Conservation (phyloP, 2,113 vertebrate genomes). For the Etheostoma spectabile region DNA sequence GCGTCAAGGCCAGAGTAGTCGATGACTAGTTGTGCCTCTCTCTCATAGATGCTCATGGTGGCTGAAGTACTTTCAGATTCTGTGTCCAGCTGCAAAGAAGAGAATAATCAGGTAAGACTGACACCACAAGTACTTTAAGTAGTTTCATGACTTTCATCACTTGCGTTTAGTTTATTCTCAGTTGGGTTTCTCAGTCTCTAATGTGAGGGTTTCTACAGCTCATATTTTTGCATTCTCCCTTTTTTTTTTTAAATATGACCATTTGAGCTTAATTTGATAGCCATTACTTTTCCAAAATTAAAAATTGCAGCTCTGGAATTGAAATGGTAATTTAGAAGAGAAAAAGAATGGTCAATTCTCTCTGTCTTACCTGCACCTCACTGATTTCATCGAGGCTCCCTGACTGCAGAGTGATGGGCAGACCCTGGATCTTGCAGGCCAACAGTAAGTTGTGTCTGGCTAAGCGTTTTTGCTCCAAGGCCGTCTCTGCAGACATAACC, state of each 20-base stretch:
- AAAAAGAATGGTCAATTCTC: background rate
- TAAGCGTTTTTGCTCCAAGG: constrained; percentile 89
- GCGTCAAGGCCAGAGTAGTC: constrained; percentile 87
- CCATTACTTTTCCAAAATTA: background rate
- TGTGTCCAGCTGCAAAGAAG: constrained; percentile 83
- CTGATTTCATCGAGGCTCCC: constrained; percentile 91
- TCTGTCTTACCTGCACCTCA: constrained; percentile 86
- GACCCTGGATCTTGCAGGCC: constrained; percentile 89
- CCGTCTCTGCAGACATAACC: constrained; percentile 80
- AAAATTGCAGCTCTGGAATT: background rate
- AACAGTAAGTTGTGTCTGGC: constrained; percentile 91
- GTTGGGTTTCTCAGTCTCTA: background rate
- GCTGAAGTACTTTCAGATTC: constrained; percentile 82
- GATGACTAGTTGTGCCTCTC: constrained; percentile 87
- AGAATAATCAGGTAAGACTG: background rate
- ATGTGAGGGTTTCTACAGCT: background rate
- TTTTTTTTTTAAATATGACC: background rate
- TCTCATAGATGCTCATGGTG: constrained; percentile 86
- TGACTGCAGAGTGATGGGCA: constrained; percentile 84
- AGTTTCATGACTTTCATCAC: background rate
- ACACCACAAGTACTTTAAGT: background rate
- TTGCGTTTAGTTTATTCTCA: background rate
- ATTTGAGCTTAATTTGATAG: background rate
- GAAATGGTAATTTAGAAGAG: background rate
- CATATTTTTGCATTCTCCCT: background rate